Evolutionary conservation across 2,888 invertebrate genomes (phyloP).

Genomic region (Orthosia gracilis): DNA sequence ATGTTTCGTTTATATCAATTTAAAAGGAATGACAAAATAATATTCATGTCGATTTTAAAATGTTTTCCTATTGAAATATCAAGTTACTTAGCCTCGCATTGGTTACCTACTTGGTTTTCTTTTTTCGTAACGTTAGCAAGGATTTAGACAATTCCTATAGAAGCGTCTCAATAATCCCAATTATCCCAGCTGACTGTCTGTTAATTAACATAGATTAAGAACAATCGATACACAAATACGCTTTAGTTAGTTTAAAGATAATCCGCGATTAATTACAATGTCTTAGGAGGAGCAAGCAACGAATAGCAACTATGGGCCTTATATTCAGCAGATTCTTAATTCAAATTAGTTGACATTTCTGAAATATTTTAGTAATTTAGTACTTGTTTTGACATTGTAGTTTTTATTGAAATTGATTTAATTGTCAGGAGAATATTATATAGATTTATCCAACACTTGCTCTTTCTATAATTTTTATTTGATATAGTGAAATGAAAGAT

Average conservation of each 20-base stretch:
- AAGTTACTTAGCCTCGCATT: constrained; percentile 1
- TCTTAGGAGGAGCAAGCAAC: constrained; percentile 50
- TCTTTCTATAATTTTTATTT: too few species aligned
- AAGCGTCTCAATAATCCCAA: constrained; percentile 29
- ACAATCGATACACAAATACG: constrained; percentile 41
- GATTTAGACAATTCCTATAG: constrained; percentile 22
- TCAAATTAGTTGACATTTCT: too few species aligned
- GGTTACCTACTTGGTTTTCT: constrained; percentile 2
- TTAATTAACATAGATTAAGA: constrained; percentile 55
- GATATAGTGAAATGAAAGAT: too few species aligned
- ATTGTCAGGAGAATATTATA: too few species aligned
- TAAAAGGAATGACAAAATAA: constrained; percentile 47
- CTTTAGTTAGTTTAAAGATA: constrained; percentile 36
- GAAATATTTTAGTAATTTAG: too few species aligned
- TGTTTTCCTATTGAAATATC: constrained; percentile 5
- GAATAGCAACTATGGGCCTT: constrained; percentile 53
- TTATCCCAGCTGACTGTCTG: constrained; percentile 25
- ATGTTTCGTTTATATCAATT: constrained; percentile 71
- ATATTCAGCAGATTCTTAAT: too few species aligned
- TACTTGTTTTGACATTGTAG: too few species aligned
- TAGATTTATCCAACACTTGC: too few species aligned
- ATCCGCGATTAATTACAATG: constrained; percentile 30
- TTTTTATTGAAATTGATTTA: too few species aligned
- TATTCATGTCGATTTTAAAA: constrained; percentile 14
- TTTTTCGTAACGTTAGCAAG: constrained; percentile 8